Percentiles rank a stretch among this genome's conserved stretches.
These are phyloP conservation scores for Albula goreensis DNA, from an alignment of 2,113 vertebrate species.

Conservation along the genomic window DNA sequence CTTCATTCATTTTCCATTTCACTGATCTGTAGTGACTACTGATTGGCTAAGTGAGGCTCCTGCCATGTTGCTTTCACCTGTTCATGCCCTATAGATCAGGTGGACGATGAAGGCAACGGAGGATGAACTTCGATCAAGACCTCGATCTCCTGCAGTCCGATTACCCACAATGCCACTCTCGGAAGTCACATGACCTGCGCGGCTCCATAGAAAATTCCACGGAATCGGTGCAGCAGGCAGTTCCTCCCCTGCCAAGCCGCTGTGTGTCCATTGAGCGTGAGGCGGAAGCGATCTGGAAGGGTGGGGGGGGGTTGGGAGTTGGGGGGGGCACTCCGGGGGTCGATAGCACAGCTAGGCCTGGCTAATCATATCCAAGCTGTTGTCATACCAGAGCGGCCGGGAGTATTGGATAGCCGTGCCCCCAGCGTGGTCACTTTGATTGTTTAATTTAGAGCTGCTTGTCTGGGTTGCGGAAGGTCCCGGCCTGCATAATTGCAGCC, in stretches of 20 bases:
- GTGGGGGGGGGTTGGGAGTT: too few species aligned
- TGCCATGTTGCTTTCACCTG: too few species aligned
- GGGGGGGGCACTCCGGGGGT: constrained; percentile 14
- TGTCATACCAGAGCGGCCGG: constrained; percentile 60
- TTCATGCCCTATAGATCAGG: too few species aligned
- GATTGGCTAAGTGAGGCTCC: too few species aligned
- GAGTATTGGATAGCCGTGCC: constrained; percentile 47
- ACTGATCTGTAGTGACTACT: too few species aligned
- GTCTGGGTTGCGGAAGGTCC: not conserved
- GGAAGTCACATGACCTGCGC: too few species aligned
- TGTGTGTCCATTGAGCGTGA: constrained; percentile 49
- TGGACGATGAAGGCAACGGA: too few species aligned
- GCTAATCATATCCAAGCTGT: constrained; percentile 63
- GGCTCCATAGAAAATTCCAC: not conserved
- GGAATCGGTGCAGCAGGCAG: not conserved
- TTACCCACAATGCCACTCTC: not conserved
- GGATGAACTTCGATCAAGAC: not conserved
- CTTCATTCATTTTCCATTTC: too few species aligned
- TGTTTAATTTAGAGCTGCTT: constrained; percentile 55
- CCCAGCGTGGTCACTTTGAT: constrained; percentile 58
- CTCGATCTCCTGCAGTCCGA: not conserved
- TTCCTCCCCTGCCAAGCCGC: not conserved
- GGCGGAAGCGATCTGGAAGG: not conserved
- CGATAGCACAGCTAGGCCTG: constrained; percentile 50
- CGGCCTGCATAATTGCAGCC: constrained; percentile 12